These are phyloP conservation scores for Heliocidaris erythrogramma DNA, from an alignment of 35 echinoderm and acorn worm genomes.

Conservation along the genomic window DNA sequence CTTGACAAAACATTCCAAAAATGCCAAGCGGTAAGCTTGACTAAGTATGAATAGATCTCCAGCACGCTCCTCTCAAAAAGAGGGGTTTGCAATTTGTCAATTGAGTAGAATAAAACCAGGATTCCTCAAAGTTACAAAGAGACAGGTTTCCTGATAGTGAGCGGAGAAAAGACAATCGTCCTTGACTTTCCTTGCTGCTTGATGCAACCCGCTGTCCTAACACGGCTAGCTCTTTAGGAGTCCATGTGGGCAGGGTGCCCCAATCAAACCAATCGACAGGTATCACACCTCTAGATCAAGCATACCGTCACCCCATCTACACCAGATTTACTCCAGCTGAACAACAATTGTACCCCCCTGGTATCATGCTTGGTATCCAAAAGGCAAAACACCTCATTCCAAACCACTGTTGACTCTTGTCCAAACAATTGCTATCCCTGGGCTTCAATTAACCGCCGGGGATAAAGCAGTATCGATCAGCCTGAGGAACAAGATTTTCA, in stretches of 20 bases:
- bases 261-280: conserved; percentile 1
- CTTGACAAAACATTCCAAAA: background rate
- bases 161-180: background rate
- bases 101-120: background rate
- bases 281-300: conserved; percentile 16
- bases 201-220: background rate
- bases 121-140: background rate
- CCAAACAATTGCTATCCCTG: background rate
- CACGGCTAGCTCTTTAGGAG: conserved; percentile 1
- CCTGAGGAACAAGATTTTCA: background rate
- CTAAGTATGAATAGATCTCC: background rate
- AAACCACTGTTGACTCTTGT: conserved; percentile 18
- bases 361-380: background rate
- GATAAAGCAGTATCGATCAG: conserved; percentile 22
- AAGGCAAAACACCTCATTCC: background rate
- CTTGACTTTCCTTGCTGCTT: background rate
- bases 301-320: background rate
- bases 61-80: background rate
- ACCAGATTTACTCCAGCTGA: background rate
- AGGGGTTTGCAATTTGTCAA: background rate
- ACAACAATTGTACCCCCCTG: background rate
- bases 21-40: background rate
- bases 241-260: conserved; percentile 5
- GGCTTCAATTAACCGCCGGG: conserved; percentile 23
- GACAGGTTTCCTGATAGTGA: background rate